phyloP scores from a whole-genome alignment of 2,797 vertebrate genomes.

The Malurus splendens region DNA sequence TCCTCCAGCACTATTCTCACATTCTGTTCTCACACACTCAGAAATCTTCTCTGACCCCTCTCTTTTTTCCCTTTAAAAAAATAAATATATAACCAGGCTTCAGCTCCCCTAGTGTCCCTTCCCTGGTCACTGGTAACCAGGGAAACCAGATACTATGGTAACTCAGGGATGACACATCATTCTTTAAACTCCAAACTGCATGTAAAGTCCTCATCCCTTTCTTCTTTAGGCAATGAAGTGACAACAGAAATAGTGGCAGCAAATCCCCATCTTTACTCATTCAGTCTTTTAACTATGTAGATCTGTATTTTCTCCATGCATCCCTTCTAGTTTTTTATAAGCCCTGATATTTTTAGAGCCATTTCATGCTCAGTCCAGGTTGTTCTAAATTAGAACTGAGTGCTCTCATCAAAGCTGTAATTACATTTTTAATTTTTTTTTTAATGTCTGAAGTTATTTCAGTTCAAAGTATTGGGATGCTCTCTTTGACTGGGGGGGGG shows the following conservation, averaged over 20 bases:
- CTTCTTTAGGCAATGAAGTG: conserved; percentile 14
- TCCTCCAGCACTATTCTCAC: conserved; percentile 33
- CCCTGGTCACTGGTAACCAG: conserved; percentile 73
- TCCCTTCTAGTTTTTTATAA: not conserved
- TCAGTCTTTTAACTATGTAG: not conserved
- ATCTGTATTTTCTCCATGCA: not conserved
- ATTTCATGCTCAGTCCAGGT: not conserved
- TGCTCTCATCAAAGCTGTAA: not conserved
- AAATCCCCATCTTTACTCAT: not conserved
- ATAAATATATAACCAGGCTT: conserved; percentile 19
- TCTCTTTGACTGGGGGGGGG: not conserved
- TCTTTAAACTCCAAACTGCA: conserved; percentile 23
- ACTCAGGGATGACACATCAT: conserved; percentile 60
- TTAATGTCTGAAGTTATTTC: not conserved
- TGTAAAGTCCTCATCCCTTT: conserved; percentile 11
- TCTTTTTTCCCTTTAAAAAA: not conserved
- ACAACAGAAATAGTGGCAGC: not conserved
- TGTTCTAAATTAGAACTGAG: not conserved
- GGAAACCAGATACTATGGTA: conserved; percentile 76
- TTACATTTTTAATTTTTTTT: not conserved
- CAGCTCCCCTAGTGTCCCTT: conserved; percentile 62
- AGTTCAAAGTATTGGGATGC: not conserved
- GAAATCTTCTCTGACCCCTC: conserved; percentile 20
- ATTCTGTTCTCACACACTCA: conserved; percentile 46
- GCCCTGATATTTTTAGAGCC: not conserved